Evolutionary conservation across 2,113 vertebrate genomes (phyloP), one percentile per base, ranked within the genome.

Genomic region (Sterrhoptilus dennistouni): DNA sequence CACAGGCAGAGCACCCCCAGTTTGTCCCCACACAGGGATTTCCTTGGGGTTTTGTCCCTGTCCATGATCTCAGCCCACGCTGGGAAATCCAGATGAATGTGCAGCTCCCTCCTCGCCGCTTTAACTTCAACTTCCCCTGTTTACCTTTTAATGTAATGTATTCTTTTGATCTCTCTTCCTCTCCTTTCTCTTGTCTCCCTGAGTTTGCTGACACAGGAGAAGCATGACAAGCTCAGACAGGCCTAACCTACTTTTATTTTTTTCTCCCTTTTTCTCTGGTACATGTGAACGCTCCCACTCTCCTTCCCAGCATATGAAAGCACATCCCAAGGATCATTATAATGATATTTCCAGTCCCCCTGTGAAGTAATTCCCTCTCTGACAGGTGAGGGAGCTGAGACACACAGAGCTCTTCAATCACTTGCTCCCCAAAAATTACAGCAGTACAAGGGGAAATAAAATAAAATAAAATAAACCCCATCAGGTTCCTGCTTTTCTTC

Each of bases 201-300:
- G 36, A 95, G 96, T 97, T 96, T 96, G 96, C 96, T 97, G 96
- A 97, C 96, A 97, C 92, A 93, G 96, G 47, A 90, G 86, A 93
- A 96, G 93, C 90, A 71, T 96, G 96, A 97, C 95, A 96, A 47
- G 96, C 90, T 93, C 95, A 96, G 96, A 96, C 96, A 97, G 93
- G 96, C 88, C 92, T 96, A 96, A 96, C 96, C 96, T 97, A 97
- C 92, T 96, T 97, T 89, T 12, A 12, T 12, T 38, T 38, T 38
- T 38, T 38, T 77, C 64, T 65, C 90, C 49, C 25, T 27, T 81
- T 94, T 68, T 65, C 90, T 84, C 95, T 89, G 65, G 72, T 89
- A 89, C 83, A 87, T 33, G 86, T 84, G 94, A 87, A 68, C 2
- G 64, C 76, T 95, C 93, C 96, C 53, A 84, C 89, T 92, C 88